Conservation (phyloP, 64 coral and sea anemone genomes). For the Catalaphyllia jardinei region DNA sequence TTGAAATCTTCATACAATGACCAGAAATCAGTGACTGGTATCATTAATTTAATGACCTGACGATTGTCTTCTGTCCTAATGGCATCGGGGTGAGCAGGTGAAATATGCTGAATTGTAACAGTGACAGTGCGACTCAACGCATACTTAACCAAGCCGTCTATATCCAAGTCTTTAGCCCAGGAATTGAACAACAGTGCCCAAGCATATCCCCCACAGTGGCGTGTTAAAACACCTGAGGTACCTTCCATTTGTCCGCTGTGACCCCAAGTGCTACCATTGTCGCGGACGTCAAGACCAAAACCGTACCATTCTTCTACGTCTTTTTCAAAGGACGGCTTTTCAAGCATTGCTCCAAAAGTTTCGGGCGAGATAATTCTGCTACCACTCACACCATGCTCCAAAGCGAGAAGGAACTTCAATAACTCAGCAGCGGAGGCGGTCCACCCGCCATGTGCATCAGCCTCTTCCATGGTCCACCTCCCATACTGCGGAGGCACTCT, state of each 20-base stretch:
- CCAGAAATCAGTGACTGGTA: conserved; percentile 5
- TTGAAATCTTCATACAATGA: conserved; percentile 10
- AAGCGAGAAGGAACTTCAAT: background rate
- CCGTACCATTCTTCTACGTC: conserved; percentile 41
- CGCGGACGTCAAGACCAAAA: conserved; percentile 31
- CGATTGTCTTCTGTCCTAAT: conserved; percentile 6
- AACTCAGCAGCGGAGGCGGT: background rate
- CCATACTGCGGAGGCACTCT: conserved; percentile 40
- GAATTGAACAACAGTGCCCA: conserved; percentile 53
- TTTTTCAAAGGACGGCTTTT: conserved; percentile 27
- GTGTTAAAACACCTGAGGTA: conserved; percentile 33
- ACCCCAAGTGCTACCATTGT: conserved; percentile 31
- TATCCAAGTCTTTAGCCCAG: conserved; percentile 36
- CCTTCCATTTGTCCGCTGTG: conserved; percentile 45
- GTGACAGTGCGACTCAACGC: background rate
- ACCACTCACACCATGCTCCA: conserved; percentile 13
- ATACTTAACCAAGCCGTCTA: conserved; percentile 34
- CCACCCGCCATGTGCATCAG: conserved; percentile 46
- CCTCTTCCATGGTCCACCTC: conserved; percentile 44
- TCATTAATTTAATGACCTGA: conserved; percentile 8
- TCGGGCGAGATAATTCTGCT: conserved; percentile 9
- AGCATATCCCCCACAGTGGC: conserved; percentile 19
- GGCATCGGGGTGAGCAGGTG: background rate
- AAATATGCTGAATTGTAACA: background rate
- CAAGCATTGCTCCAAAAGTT: conserved; percentile 22